These are phyloP conservation scores for Bos javanicus DNA, from an alignment of 2,113 vertebrate species.

Conservation along the genomic window DNA sequence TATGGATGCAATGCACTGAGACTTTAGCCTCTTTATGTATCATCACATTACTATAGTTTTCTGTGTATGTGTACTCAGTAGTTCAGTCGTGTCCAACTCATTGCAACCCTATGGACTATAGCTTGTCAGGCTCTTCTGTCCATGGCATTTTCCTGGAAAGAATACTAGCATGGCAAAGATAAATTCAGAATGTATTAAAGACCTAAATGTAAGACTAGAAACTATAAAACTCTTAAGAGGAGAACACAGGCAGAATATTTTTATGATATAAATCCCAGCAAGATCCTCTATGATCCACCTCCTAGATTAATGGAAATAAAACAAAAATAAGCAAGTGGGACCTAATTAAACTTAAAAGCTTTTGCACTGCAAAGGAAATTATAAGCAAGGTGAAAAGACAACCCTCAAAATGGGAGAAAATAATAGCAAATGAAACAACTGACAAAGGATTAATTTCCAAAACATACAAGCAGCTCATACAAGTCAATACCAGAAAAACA, in stretches of 20 bases:
- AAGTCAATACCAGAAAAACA: neutral
- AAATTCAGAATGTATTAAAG: neutral
- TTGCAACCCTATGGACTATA: neutral
- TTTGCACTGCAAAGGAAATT: neutral
- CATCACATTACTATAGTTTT: neutral
- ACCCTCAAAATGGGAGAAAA: neutral
- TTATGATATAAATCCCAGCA: neutral
- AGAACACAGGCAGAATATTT: neutral
- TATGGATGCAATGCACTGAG: neutral
- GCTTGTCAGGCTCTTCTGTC: neutral
- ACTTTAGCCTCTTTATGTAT: neutral
- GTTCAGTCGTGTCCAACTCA: neutral
- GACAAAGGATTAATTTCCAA: neutral
- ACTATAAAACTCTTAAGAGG: neutral
- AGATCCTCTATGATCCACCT: neutral
- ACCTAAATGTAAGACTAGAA: neutral
- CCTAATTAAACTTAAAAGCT: neutral
- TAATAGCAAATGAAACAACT: neutral
- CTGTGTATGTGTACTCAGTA: neutral
- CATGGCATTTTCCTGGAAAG: neutral
- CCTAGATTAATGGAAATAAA: neutral
- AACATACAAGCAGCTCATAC: neutral
- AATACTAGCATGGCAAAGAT: neutral
- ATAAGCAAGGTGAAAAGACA: neutral
- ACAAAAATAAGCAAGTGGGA: neutral